These are phyloP conservation scores for Rallus limicola DNA, from an alignment of 2,113 vertebrate genomes.

Conservation along the genomic window DNA sequence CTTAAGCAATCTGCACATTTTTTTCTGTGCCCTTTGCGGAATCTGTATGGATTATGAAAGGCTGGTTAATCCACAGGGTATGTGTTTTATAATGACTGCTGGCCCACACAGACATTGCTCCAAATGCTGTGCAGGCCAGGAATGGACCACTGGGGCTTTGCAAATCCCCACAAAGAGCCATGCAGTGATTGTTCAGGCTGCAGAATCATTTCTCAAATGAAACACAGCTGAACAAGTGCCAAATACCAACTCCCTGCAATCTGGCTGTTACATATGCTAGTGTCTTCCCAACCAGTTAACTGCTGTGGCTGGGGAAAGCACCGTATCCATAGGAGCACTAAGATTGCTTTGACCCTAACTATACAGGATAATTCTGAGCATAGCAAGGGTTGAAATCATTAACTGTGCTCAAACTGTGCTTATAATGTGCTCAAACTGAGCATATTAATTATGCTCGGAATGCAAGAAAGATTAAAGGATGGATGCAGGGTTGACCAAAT, in stretches of 20 bases:
- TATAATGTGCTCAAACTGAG: not conserved
- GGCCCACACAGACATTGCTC: conserved; percentile 28
- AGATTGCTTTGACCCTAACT: not conserved
- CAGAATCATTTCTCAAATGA: conserved; percentile 49
- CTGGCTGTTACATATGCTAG: conserved; percentile 13
- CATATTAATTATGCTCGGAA: not conserved
- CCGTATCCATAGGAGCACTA: not conserved
- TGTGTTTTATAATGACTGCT: conserved; percentile 33
- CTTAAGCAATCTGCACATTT: conserved; percentile 15
- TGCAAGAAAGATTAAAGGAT: not conserved
- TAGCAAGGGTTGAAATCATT: not conserved
- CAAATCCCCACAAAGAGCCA: conserved; percentile 56
- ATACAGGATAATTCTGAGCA: not conserved
- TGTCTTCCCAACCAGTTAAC: conserved; percentile 48
- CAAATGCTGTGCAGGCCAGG: conserved; percentile 18
- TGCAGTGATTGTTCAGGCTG: conserved; percentile 46
- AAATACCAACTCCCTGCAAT: conserved; percentile 29
- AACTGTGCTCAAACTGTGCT: not conserved
- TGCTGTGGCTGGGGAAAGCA: conserved; percentile 26
- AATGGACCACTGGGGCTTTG: conserved; percentile 7
- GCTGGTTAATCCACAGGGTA: conserved; percentile 54
- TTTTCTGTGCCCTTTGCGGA: conserved; percentile 27
- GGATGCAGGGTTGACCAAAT: not conserved
- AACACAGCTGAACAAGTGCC: conserved; percentile 58
- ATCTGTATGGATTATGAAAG: conserved; percentile 43